Evolutionary conservation across 2,888 invertebrate genomes (phyloP), one percentile per base, ranked within the genome.

Genomic region (Drosophila imparisetae): DNA sequence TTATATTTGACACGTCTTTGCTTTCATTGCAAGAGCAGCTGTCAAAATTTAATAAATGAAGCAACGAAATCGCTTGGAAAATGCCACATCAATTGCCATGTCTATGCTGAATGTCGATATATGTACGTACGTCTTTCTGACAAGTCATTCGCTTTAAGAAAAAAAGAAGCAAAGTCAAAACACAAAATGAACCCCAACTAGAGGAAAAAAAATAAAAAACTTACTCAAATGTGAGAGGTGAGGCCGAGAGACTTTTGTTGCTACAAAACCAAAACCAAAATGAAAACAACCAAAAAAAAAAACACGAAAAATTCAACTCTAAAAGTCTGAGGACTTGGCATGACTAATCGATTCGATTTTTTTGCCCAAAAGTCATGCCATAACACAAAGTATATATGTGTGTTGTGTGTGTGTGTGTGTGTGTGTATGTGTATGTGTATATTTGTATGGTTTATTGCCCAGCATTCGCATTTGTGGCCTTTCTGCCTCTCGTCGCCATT

Each of bases 331-430:
- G 82, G 84, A 80, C 73, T 78, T 72, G 85, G 85, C 89, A 86
- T 86, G 86, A 86, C 86, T 89, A 86, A 86, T 89, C 86, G 86
- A 86, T 86, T 86, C 86, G 87, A 84, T 89, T 89, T 86, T 86
- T 86, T 89, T 82, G 89, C 70, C 84, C 65, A 80, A 83, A 89
- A 86, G 86, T 80, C 89, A 81, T 75, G 81, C 75, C 72, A 79
- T 75, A 80, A 36, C 32, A 58, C 54, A 74, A 75, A 67, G n/a
- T n/a, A 42, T 57, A 42, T 53, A 21, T 15, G 7, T 27, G 8
- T 18, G 29, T 11, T 21, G 21, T 42, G 24, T 24, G 24, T 42
- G 42, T 45, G 24, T 42, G 42, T 45, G 42, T 45, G 45, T 13
- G 45, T 24, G 13, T 27, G 8, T 38, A 8, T 38, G 38, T 38